phyloP scores from a whole-genome alignment of 2,113 vertebrate species.

The Galemys pyrenaicus region DNA sequence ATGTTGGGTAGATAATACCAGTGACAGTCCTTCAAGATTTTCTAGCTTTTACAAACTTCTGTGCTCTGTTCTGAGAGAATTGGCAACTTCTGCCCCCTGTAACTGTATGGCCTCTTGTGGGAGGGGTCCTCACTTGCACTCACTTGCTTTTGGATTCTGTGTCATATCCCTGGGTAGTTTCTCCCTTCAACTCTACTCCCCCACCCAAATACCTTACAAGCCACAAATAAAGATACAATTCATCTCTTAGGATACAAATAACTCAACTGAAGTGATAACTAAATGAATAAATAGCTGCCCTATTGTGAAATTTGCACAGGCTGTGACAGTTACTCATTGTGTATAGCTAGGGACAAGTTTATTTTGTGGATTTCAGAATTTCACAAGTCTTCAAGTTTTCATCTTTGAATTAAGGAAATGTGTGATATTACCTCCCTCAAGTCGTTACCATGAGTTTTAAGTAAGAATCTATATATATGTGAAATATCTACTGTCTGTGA shows the following conservation, averaged over 20 bases:
- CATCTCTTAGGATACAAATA: conserved; percentile 1
- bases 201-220: neutral
- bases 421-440: neutral
- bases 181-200: neutral
- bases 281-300: neutral
- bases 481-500: neutral
- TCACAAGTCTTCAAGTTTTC: neutral
- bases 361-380: neutral
- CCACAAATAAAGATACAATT: neutral
- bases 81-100: neutral
- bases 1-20: neutral
- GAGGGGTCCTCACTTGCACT: neutral
- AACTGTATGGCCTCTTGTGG: neutral
- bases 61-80: neutral
- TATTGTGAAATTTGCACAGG: neutral
- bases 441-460: neutral
- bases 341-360: neutral
- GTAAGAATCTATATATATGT: neutral
- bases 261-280: neutral
- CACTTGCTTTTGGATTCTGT: neutral
- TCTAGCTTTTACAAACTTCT: neutral
- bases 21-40: neutral
- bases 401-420: neutral
- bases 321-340: neutral
- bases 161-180: neutral